Evolutionary conservation across 2,797 vertebrate genomes (phyloP).

Genomic region (Clarias platycephalus): DNA sequence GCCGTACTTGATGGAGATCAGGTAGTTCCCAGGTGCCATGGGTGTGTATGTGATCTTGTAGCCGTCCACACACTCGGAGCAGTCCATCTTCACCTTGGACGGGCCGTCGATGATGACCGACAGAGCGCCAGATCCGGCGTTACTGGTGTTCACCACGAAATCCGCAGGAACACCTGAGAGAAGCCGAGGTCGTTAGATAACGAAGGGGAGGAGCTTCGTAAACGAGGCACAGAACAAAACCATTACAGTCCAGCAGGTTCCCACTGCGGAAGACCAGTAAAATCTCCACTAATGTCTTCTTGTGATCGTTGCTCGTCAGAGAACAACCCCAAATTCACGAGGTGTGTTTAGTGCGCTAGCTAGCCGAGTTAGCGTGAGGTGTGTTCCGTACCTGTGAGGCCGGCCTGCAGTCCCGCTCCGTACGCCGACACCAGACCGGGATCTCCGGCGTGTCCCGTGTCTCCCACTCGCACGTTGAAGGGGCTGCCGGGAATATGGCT

Average conservation of each 20-base stretch:
- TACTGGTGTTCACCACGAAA: constrained; percentile 90
- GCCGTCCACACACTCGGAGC: constrained; percentile 88
- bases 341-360: not conserved
- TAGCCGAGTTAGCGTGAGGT: not conserved
- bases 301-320: not conserved
- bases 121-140: constrained; percentile 86
- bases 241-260: not conserved
- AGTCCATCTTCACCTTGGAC: constrained; percentile 97
- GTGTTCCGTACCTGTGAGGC: constrained; percentile 81
- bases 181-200: not conserved
- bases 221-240: not conserved
- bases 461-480: constrained; percentile 92
- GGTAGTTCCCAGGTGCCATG: constrained; percentile 97
- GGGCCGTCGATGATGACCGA: constrained; percentile 93
- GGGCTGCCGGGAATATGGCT: constrained; percentile 95
- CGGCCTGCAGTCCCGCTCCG: constrained; percentile 87
- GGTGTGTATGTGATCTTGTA: constrained; percentile 92
- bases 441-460: constrained; percentile 87
- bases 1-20: constrained; percentile 95
- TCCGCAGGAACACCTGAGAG: constrained; percentile 81
- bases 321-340: not conserved
- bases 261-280: not conserved
- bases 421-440: constrained; percentile 92
- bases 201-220: not conserved
- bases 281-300: not conserved